Conservation (phyloP, 2,797 vertebrate genomes). For the Graptemys geographica region DNA sequence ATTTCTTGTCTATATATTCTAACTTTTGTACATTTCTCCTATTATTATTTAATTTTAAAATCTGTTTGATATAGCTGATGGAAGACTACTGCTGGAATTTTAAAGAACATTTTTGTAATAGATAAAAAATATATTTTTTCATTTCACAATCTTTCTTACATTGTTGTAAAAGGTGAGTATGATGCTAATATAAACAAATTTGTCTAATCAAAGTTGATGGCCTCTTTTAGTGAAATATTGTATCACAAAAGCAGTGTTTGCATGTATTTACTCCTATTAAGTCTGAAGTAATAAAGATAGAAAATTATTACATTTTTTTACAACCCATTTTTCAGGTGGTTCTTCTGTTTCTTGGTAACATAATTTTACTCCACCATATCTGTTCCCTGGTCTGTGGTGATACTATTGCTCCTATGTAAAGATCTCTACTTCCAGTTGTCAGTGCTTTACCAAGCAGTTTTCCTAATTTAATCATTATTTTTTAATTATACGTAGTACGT, state of each 20-base stretch:
- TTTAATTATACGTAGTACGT: not conserved
- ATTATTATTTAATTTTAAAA: not conserved
- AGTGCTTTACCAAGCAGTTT: conserved; percentile 57
- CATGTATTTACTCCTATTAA: conserved; percentile 27
- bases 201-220: not conserved
- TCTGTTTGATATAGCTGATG: not conserved
- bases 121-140: not conserved
- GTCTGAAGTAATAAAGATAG: conserved; percentile 14
- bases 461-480: conserved; percentile 30
- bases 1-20: not conserved
- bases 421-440: conserved; percentile 67
- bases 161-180: not conserved
- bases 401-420: conserved; percentile 74
- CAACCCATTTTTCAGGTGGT: conserved; percentile 11
- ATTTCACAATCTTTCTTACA: not conserved
- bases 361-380: conserved; percentile 35
- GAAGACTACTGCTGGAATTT: not conserved
- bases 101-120: not conserved
- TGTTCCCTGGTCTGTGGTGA: conserved; percentile 39
- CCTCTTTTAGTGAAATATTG: conserved; percentile 24
- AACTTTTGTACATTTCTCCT: not conserved
- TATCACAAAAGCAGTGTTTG: not conserved
- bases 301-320: conserved; percentile 55
- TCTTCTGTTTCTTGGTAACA: conserved; percentile 20
- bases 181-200: not conserved